These are phyloP conservation scores for Leptoclinus maculatus DNA, from an alignment of 2,797 vertebrate genomes.

Conservation along the genomic window DNA sequence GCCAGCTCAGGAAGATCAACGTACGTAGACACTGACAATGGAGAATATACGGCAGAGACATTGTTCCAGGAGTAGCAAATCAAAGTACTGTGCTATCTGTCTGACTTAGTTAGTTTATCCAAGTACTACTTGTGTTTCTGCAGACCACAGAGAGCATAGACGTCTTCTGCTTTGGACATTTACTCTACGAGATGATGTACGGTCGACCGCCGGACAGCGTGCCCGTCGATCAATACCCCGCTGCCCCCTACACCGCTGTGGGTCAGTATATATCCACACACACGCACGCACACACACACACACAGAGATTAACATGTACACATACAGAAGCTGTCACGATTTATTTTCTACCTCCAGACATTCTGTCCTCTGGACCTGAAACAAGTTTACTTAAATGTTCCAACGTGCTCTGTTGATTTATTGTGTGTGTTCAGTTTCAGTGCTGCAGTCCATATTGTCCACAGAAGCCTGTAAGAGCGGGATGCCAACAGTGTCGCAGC, in stretches of 20 bases:
- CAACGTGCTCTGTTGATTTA: background rate
- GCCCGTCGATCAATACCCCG: conserved; percentile 90
- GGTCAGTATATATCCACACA: conserved; percentile 83
- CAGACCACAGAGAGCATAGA: conserved; percentile 94
- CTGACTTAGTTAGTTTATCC: no score
- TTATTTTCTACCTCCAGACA: background rate
- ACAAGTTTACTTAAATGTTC: background rate
- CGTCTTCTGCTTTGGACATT: conserved; percentile 93
- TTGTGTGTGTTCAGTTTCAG: conserved; percentile 84
- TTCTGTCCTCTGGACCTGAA: background rate
- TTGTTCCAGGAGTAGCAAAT: background rate
- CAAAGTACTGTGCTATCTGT: background rate
- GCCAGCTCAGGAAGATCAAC: conserved; percentile 95
- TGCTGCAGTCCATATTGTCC: conserved; percentile 96
- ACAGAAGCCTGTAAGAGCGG: conserved; percentile 94
- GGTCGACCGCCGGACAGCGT: conserved; percentile 90
- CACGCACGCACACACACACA: background rate
- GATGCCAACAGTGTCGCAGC: conserved; percentile 91
- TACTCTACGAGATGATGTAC: conserved; percentile 97
- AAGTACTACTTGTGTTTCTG: background rate
- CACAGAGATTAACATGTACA: background rate
- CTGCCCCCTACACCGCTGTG: conserved; percentile 86
- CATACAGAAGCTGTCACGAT: background rate
- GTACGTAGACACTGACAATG: conserved; percentile 77
- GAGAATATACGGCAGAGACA: no score